Evolutionary conservation across 1,140 invertebrate genomes (phyloP).

Genomic region (Drosophila funebris): DNA sequence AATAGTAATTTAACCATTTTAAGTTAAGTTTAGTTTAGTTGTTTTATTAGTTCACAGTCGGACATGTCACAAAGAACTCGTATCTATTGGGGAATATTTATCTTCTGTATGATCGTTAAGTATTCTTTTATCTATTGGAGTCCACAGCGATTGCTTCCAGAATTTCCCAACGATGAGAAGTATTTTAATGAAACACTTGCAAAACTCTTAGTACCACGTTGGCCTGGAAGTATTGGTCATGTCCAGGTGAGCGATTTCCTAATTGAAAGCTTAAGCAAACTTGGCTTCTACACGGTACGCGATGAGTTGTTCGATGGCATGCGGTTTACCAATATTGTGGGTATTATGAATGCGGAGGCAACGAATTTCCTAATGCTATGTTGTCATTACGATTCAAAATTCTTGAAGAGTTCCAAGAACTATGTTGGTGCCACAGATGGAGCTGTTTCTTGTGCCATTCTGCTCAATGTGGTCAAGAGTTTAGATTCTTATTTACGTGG

Average conservation of each 20-base stretch:
- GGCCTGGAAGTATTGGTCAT: slow-evolving; percentile 89
- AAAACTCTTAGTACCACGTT: slow-evolving; percentile 89
- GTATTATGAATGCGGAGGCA: slow-evolving; percentile 26
- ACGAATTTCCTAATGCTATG: slow-evolving; percentile 10
- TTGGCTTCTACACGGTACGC: slow-evolving; percentile 15
- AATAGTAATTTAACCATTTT: not conserved
- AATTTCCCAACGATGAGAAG: slow-evolving; percentile 83
- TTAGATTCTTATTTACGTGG: slow-evolving; percentile 6
- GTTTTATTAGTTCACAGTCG: not conserved
- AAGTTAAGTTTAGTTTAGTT: not conserved
- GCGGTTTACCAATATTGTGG: slow-evolving; percentile 32
- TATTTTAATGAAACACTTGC: slow-evolving; percentile 87
- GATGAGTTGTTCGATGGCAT: slow-evolving; percentile 5
- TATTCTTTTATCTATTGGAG: not conserved
- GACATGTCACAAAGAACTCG: not conserved
- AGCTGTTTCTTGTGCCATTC: slow-evolving; percentile 51
- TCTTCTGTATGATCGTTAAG: slow-evolving; percentile 7
- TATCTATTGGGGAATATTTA: not conserved
- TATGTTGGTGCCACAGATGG: slow-evolving; percentile 41
- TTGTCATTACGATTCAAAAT: slow-evolving; percentile 50
- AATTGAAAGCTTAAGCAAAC: slow-evolving; percentile 1
- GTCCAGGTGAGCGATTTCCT: slow-evolving; percentile 88
- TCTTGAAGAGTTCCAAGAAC: not conserved
- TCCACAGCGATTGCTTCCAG: not conserved
- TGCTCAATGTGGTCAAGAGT: slow-evolving; percentile 33